Conservation (phyloP, 92 coral and sea anemone species). For the Galaxea fascicularis region DNA sequence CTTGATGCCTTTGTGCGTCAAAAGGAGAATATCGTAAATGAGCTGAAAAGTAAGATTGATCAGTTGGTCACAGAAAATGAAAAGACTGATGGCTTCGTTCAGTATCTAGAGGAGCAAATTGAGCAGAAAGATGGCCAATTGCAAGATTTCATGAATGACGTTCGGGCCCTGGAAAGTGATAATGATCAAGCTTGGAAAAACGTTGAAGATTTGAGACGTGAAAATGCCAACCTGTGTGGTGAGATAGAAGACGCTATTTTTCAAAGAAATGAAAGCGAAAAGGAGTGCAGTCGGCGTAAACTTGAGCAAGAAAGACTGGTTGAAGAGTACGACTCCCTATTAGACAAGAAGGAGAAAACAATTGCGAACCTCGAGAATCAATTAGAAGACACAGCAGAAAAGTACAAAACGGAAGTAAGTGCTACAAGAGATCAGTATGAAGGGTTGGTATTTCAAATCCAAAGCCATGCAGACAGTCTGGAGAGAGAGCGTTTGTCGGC, state of each 20-base stretch:
- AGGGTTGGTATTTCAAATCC: slow-evolving; percentile 41
- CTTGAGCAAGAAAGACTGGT: slow-evolving; percentile 6
- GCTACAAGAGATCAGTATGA: slow-evolving; percentile 47
- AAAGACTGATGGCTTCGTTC: slow-evolving; percentile 39
- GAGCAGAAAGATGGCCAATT: slow-evolving; percentile 71
- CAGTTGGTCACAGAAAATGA: slow-evolving; percentile 63
- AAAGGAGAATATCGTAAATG: slow-evolving; percentile 65
- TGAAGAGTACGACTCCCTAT: slow-evolving; percentile 3
- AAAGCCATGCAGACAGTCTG: slow-evolving; percentile 34
- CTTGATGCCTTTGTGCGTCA: slow-evolving; percentile 72
- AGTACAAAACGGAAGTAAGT: slow-evolving; percentile 47
- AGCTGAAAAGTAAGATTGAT: slow-evolving; percentile 53
- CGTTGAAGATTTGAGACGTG: slow-evolving; percentile 61
- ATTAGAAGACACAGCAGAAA: slow-evolving; percentile 27
- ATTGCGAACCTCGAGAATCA: slow-evolving; percentile 16
- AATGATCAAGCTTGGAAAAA: slow-evolving; percentile 52
- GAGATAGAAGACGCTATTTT: slow-evolving; percentile 34
- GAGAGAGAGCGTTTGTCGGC: slow-evolving; percentile 53
- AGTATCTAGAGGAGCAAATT: slow-evolving; percentile 49
- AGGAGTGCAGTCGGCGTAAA: neutral
- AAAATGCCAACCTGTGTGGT: slow-evolving; percentile 16
- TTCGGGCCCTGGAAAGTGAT: slow-evolving; percentile 24
- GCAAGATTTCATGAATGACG: slow-evolving; percentile 42
- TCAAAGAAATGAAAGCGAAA: slow-evolving; percentile 21
- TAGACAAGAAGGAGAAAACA: slow-evolving; percentile 27